These are phyloP conservation scores for Danionella dracula DNA, from an alignment of 2,797 vertebrate species.

Conservation along the genomic window DNA sequence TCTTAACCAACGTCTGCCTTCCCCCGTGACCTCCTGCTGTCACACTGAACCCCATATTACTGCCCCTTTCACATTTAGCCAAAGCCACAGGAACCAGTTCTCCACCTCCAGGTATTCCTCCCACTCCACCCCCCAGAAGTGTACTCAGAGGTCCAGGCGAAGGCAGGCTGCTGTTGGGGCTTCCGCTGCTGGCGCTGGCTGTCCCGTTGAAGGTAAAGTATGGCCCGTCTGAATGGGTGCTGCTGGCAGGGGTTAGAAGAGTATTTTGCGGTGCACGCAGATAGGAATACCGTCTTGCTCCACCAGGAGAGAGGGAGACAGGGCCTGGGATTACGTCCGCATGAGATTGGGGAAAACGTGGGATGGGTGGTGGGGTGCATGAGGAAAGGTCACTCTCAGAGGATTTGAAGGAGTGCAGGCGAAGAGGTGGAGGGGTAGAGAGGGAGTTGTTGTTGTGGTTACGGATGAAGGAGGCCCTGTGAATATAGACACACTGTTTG, in stretches of 20 bases:
- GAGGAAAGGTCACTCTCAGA: slow-evolving; percentile 68
- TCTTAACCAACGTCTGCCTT: slow-evolving; percentile 64
- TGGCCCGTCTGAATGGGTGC: slow-evolving; percentile 48
- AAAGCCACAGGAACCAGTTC: slow-evolving; percentile 71
- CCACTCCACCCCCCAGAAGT: slow-evolving; percentile 14
- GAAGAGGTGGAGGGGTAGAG: slow-evolving; percentile 57
- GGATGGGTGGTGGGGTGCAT: slow-evolving; percentile 55
- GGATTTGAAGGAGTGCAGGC: slow-evolving; percentile 64
- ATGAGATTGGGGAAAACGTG: slow-evolving; percentile 56
- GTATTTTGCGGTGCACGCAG: slow-evolving; percentile 57
- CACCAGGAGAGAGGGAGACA: slow-evolving; percentile 45
- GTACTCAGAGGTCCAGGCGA: slow-evolving; percentile 36
- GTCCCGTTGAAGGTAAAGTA: slow-evolving; percentile 67
- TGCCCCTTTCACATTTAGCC: slow-evolving; percentile 57
- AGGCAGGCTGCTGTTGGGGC: slow-evolving; percentile 39
- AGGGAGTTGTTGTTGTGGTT: slow-evolving; percentile 69
- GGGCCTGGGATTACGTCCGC: slow-evolving; percentile 42
- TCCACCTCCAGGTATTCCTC: slow-evolving; percentile 29
- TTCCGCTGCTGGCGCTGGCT: slow-evolving; percentile 50
- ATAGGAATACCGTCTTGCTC: slow-evolving; percentile 45
- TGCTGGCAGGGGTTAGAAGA: slow-evolving; percentile 42
- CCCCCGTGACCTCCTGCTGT: slow-evolving; percentile 66
- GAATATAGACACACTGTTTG: neutral
- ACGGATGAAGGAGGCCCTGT: slow-evolving; percentile 65
- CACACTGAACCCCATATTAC: slow-evolving; percentile 72